phyloP scores from a whole-genome alignment of 2,113 vertebrate genomes.

The Gallinago undulata region DNA sequence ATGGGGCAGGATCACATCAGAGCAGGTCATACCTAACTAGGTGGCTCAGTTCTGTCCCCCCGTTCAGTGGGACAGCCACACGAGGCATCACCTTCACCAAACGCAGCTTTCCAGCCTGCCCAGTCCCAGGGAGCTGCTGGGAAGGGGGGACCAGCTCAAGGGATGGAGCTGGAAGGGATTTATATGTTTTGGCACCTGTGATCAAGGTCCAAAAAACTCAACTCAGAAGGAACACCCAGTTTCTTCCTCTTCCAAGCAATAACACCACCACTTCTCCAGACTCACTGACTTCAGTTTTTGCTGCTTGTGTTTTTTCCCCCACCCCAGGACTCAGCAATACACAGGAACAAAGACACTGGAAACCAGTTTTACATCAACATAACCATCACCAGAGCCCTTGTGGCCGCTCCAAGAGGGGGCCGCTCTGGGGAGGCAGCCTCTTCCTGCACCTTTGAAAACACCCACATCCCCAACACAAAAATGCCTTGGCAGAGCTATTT shows the following conservation, averaged over 20 bases:
- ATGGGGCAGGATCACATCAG: fast-evolving
- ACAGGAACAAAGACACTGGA: not conserved
- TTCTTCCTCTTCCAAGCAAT: not conserved
- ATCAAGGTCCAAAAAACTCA: not conserved
- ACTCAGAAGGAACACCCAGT: not conserved
- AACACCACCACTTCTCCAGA: not conserved
- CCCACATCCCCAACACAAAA: not conserved
- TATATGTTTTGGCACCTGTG: not conserved
- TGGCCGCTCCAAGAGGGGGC: not conserved
- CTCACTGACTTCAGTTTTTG: not conserved
- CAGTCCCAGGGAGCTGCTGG: not conserved
- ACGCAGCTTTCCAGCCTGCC: not conserved
- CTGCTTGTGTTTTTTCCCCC: fast-evolving
- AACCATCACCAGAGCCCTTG: not conserved
- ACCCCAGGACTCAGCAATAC: not conserved
- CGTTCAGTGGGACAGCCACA: not conserved
- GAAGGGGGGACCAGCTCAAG: not conserved
- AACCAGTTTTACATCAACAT: not conserved
- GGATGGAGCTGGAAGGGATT: not conserved
- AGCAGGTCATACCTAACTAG: not conserved
- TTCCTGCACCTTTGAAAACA: not conserved
- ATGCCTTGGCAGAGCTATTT: not conserved
- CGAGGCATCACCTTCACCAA: fast-evolving
- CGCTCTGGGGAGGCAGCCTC: not conserved
- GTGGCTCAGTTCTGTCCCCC: too few species aligned